Percentiles rank a stretch among this genome's conserved stretches.
phyloP scores from a whole-genome alignment of 30 jellyfish, hydroid and myxozoan genomes.

The Hydractinia echinata region DNA sequence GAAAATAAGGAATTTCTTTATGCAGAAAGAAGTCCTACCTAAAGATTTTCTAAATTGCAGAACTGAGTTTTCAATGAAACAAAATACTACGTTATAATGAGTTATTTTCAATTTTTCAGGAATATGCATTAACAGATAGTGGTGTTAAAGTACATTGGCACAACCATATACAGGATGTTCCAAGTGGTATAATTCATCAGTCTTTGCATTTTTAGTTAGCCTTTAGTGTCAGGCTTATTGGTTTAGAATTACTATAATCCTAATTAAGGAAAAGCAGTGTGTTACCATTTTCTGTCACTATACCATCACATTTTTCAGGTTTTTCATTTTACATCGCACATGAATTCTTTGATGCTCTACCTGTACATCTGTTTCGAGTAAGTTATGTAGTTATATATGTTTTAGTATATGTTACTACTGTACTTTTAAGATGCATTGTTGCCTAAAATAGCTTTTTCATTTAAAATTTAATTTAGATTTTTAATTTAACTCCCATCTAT shows the following conservation, averaged over 20 bases:
- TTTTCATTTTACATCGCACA: constrained; percentile 64
- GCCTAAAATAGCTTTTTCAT: not conserved
- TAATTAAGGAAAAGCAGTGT: not conserved
- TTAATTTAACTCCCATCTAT: not conserved
- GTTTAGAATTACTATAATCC: not conserved
- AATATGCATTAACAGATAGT: constrained; percentile 9
- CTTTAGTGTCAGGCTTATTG: not conserved
- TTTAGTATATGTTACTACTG: not conserved
- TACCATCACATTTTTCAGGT: constrained; percentile 37
- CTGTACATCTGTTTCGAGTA: constrained; percentile 75
- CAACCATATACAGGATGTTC: constrained; percentile 46
- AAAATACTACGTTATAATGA: too few relatives aligned
- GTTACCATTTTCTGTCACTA: not conserved
- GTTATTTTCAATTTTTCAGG: not conserved
- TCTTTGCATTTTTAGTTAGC: not conserved
- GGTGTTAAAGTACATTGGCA: constrained; percentile 54
- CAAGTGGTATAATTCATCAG: constrained; percentile 33
- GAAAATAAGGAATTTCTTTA: too few relatives aligned
- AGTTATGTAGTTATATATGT: not conserved
- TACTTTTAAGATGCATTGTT: not conserved
- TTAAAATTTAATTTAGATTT: not conserved
- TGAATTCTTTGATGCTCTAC: constrained; percentile 88
- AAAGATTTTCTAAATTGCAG: not conserved
- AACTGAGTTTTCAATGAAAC: not conserved
- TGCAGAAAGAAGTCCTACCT: not conserved